These are phyloP conservation scores for Microcaecilia unicolor DNA, from an alignment of 2,797 vertebrate species.

Conservation along the genomic window DNA sequence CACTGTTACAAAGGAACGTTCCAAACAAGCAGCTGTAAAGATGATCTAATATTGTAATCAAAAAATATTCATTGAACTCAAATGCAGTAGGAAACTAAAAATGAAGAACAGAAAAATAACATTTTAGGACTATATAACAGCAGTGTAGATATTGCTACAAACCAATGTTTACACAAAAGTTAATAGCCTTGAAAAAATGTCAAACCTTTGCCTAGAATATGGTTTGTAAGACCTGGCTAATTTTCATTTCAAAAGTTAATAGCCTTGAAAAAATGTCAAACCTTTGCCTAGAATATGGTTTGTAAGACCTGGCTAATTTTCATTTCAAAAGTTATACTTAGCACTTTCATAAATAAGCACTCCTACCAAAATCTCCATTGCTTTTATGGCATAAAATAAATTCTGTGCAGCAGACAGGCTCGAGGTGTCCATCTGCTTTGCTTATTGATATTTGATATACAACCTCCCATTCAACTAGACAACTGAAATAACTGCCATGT, in stretches of 20 bases:
- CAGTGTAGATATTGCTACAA: neutral
- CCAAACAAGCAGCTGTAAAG: constrained; percentile 95
- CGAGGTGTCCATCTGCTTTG: neutral
- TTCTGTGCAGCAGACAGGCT: no score
- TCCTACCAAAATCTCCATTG: constrained; percentile 15
- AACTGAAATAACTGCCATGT: neutral
- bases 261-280: neutral
- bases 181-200: no score
- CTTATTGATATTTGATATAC: constrained; percentile 7
- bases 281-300: constrained; percentile 3
- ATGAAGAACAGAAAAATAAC: constrained; percentile 10
- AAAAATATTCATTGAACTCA: constrained; percentile 92
- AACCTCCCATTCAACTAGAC: neutral
- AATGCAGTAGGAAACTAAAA: constrained; percentile 91
- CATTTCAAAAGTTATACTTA: neutral
- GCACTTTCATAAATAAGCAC: constrained; percentile 6
- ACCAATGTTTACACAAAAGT: constrained; percentile 6
- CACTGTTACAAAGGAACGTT: constrained; percentile 91
- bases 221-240: no score
- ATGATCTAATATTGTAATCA: constrained; percentile 90
- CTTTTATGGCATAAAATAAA: constrained; percentile 14
- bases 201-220: no score
- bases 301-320: neutral
- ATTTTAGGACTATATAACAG: constrained; percentile 8
- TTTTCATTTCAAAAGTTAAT: neutral